Conservation (phyloP, 2,888 invertebrate genomes). For the Ophion obscuratus region DNA sequence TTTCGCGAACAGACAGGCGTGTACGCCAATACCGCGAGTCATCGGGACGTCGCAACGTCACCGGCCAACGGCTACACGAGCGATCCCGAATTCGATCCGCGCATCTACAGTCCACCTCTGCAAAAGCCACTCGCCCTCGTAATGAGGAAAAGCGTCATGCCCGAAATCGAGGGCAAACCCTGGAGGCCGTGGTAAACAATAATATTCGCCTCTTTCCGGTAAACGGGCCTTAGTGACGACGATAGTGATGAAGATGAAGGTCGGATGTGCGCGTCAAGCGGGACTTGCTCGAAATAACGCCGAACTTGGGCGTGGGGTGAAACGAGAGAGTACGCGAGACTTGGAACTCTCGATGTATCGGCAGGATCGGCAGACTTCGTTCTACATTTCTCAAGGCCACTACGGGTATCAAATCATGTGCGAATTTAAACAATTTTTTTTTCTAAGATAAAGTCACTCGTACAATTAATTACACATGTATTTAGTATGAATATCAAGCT, state of each 20-base stretch:
- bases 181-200: conserved; percentile 91
- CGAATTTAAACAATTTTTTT: too few species aligned
- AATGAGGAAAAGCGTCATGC: conserved; percentile 87
- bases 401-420: too few species aligned
- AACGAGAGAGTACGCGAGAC: not conserved
- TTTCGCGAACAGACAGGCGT: conserved; percentile 83
- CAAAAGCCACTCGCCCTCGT: conserved; percentile 90
- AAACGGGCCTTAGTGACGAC: not conserved
- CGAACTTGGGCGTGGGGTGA: not conserved
- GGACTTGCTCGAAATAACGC: not conserved
- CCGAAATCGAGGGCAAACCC: conserved; percentile 89
- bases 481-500: too few species aligned
- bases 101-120: conserved; percentile 84
- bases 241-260: not conserved
- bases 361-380: not conserved
- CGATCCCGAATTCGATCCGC: conserved; percentile 80
- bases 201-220: not conserved
- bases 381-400: not conserved
- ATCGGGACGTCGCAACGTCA: conserved; percentile 85
- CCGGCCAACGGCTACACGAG: conserved; percentile 83
- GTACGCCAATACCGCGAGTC: conserved; percentile 79
- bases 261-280: not conserved
- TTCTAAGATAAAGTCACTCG: too few species aligned
- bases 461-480: too few species aligned
- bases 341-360: not conserved